A percentile compares a stretch with the other conserved stretches of the same genome.
Conservation (phyloP, 2,113 vertebrate species). For the Mus spicilegus region DNA sequence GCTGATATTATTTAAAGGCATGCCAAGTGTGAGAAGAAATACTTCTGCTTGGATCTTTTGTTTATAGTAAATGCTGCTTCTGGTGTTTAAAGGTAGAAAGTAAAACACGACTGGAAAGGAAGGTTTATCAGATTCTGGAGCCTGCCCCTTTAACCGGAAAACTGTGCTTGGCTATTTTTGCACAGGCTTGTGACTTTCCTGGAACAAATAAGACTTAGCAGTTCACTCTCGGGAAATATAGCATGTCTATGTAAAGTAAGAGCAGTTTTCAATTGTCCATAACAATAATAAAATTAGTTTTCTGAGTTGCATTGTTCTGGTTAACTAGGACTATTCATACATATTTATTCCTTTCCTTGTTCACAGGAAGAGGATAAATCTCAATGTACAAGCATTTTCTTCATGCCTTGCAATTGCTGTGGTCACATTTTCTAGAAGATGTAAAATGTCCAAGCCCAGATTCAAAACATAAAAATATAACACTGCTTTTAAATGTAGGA, state of each 20-base stretch:
- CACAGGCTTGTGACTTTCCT: not conserved
- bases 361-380: not conserved
- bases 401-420: not conserved
- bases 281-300: slow-evolving; percentile 47
- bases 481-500: not conserved
- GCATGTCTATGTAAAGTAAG: not conserved
- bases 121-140: not conserved
- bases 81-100: slow-evolving; percentile 42
- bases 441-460: slow-evolving; percentile 9
- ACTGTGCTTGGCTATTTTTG: not conserved
- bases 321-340: slow-evolving; percentile 43
- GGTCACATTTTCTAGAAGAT: slow-evolving; percentile 40
- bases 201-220: not conserved
- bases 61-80: slow-evolving; percentile 44
- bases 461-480: slow-evolving; percentile 17
- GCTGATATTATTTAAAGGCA: slow-evolving; percentile 48
- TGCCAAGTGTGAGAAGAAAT: slow-evolving; percentile 45
- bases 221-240: not conserved
- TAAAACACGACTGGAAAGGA: not conserved
- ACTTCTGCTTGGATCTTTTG: slow-evolving; percentile 15
- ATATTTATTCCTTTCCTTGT: slow-evolving; percentile 7
- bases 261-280: slow-evolving; percentile 8
- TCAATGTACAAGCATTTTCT: not conserved
- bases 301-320: not conserved
- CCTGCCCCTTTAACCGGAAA: not conserved